Base-by-base conservation (phyloP, 2,113 vertebrate species). In the Plecotus auritus region DNA sequence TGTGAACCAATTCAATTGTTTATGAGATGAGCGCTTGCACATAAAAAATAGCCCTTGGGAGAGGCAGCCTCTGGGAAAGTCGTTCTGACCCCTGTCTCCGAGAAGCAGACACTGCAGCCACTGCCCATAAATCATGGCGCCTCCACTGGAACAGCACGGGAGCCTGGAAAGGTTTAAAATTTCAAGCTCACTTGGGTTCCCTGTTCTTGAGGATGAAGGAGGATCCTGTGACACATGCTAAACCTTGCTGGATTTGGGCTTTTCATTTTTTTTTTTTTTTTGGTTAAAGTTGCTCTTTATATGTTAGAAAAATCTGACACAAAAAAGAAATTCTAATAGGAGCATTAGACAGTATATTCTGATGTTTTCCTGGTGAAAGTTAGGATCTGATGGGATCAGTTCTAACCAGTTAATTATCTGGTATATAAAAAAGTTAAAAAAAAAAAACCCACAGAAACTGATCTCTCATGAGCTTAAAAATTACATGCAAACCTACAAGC, bases 1-100 rank as follows among this genome's bases (percentile, higher is more conserved):
- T 97, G 91, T 94, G 97, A 96, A 86, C 85, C 97, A 97, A 98
- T 98, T 98, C 95, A 96, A 70, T 98, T 98, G 97, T 91, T 92
- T 77, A 95, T 97, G 95, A 95, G 72, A 92, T 92, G 78, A 96
- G 70, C 26, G 56, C 78, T 93, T 88, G 51, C 26, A 73, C 76
- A 97, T 95, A 91, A 90, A 90, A 91, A 85, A 82, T 45, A 82
- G 11, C 67, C 85, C 61, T 56, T 1, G 26, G 95, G 95, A 85
- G 94, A 93, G 30, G 17, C 67, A 94, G 88, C 2, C 32, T 86
- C 93, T 56, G 67, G 76, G 70, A 96, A 97, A 95, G 66, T 76
- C 45, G 69, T 12, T 85, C 37, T 93, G 91, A 94, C 59, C 70
- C 76, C 74, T 47, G 23, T 80, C 11, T 88, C 49, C 47, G 10